Conservation (phyloP, 35 echinoderm and acorn worm genomes). For the Patiria miniata region DNA sequence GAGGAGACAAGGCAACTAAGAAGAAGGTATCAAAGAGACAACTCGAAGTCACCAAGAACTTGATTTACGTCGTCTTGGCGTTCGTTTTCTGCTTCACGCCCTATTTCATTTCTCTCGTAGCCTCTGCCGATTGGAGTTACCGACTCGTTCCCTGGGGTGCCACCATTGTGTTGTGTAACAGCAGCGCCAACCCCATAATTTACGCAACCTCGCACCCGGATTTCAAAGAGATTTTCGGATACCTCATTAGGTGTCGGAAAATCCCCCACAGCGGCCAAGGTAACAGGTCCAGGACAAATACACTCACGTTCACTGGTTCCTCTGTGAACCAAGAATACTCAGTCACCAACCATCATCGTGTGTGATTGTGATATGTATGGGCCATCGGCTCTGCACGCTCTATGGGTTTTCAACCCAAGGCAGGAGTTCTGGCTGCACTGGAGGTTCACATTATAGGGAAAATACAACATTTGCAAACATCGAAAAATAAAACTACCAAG, state of each 20-base stretch:
- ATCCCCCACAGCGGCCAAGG: no score
- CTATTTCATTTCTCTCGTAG: conserved; percentile 7
- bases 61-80: conserved; percentile 50
- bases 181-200: conserved; percentile 52
- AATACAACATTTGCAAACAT: no score
- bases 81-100: conserved; percentile 51
- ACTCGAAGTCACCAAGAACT: conserved; percentile 59
- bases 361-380: no score
- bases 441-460: no score
- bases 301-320: no score
- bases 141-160: conserved; percentile 1
- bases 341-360: no score
- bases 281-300: no score
- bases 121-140: background rate
- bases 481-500: no score
- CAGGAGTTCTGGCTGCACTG: no score
- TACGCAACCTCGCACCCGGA: conserved; percentile 63
- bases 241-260: conserved; percentile 36
- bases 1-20: background rate
- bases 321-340: no score
- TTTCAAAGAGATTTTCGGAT: conserved; percentile 53
- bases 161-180: conserved; percentile 37
- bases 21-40: conserved; percentile 26
- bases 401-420: no score
- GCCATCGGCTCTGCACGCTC: no score